Conservation (phyloP, 2,888 invertebrate genomes). For the Platypus cylindrus region DNA sequence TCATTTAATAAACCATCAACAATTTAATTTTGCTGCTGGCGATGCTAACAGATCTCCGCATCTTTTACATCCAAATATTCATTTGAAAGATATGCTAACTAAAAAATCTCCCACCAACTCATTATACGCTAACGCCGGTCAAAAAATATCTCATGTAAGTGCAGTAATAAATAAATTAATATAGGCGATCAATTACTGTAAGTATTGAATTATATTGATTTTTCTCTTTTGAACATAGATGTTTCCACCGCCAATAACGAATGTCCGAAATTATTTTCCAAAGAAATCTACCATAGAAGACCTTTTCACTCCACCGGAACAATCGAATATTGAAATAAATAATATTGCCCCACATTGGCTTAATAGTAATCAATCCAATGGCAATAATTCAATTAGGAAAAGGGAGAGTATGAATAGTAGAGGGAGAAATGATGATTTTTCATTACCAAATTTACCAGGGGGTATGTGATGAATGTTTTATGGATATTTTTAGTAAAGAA, state of each 20-base stretch:
- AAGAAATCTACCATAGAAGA: too few relatives aligned
- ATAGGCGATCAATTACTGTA: neutral
- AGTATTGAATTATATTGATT: neutral
- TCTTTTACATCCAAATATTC: slow-evolving; percentile 30
- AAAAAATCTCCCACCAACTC: slow-evolving; percentile 27
- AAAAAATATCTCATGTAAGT: slow-evolving; percentile 12
- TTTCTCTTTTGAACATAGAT: too few relatives aligned
- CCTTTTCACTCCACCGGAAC: slow-evolving; percentile 21
- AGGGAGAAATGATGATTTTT: slow-evolving; percentile 37
- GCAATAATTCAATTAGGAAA: slow-evolving; percentile 18
- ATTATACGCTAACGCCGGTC: slow-evolving; percentile 22
- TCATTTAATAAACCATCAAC: too few relatives aligned
- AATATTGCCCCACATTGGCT: slow-evolving; percentile 20
- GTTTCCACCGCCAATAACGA: too few relatives aligned
- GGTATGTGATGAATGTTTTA: slow-evolving; percentile 31
- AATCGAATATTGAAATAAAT: slow-evolving; percentile 10
- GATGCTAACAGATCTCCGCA: slow-evolving; percentile 23
- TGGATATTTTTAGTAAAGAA: slow-evolving; percentile 11
- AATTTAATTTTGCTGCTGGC: slow-evolving; percentile 24
- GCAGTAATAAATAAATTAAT: too few relatives aligned
- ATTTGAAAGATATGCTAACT: slow-evolving; percentile 24
- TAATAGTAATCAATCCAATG: slow-evolving; percentile 15
- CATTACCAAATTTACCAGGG: slow-evolving; percentile 49
- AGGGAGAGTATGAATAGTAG: slow-evolving; percentile 13
- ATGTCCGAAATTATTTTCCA: too few relatives aligned